Evolutionary conservation across 2,888 invertebrate species (phyloP), one percentile per base, ranked within the genome.

Genomic region (Lasioglossum oenotherae): DNA sequence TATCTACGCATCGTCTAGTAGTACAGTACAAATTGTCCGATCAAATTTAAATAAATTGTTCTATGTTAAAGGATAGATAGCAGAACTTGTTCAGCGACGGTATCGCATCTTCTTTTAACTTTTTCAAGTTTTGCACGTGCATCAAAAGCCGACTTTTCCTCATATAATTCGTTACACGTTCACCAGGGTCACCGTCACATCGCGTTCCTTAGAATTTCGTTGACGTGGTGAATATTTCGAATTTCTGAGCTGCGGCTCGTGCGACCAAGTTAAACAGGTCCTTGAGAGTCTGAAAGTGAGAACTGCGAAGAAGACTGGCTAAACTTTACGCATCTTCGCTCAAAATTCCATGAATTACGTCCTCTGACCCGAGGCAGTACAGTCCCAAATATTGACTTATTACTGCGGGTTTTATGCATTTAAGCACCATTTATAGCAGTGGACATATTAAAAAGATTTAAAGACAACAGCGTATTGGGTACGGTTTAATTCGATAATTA

Each of bases 171-270:
- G 19, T 49, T 6, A 19, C 19, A 19, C 19, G 49, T 49, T 14
- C 49, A 23, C 53, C 53, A 2, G 0, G 23, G 8, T 53, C 53
- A 53, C 53, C 53, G 23, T 8, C 23, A 4, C 46, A 19, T 23
- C 49, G 19, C 49, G 49, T 53, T 53, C 23, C 23, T 14, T 14
- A 60, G n/a, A 60, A n/a, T 60, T 27, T 71, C 78, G 78, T 73
- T 53, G 38, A 81, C 78, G 84, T 41, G 49, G 16, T 27, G 27
- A 44, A 71, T 71, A 81, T 81, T 84, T 71, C 64, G 60, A 27
- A 44, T 67, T 44, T 71, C 73, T 16, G 31, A n/a, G 3, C 60
- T 75, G 41, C 6, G 16, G 38, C 23, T 4, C 38, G 60, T n/a
- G 6, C 19, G 2, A 0, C 53, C 14, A 64, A n/a, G 49, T 5